phyloP scores from a whole-genome alignment of 2,888 invertebrate genomes.

The Amiota minor region DNA sequence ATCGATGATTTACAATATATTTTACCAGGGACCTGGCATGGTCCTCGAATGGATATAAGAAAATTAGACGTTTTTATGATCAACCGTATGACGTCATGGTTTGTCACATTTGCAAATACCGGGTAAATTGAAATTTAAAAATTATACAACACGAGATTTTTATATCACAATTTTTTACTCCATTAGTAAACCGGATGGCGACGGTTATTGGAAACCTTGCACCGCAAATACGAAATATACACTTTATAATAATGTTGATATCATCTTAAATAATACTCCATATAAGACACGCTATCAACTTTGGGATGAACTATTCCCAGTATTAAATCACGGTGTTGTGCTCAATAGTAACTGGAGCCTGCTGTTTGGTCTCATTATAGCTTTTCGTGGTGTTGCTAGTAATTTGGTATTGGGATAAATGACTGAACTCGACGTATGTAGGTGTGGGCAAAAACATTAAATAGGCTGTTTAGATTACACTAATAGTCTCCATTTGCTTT shows the following conservation, averaged over 20 bases:
- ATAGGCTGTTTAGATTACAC: conserved; percentile 65
- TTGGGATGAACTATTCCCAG: conserved; percentile 63
- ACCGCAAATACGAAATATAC: conserved; percentile 31
- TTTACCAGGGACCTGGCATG: conserved; percentile 55
- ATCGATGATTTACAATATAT: conserved; percentile 66
- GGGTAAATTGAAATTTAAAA: conserved; percentile 53
- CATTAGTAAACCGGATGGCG: conserved; percentile 28
- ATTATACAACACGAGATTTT: no score
- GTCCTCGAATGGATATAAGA: conserved; percentile 56
- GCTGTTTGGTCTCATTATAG: no score
- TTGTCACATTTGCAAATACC: conserved; percentile 69
- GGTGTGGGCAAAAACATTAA: conserved; percentile 8
- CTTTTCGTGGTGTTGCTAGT: no score
- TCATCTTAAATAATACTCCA: conserved; percentile 44
- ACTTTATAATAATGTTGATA: conserved; percentile 51
- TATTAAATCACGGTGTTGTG: conserved; percentile 1
- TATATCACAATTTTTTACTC: background rate
- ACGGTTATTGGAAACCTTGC: conserved; percentile 52
- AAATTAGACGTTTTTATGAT: conserved; percentile 72
- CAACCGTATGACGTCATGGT: conserved; percentile 70
- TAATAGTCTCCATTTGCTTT: conserved; percentile 62
- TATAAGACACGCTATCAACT: conserved; percentile 49
- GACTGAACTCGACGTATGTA: no score
- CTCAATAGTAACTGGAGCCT: no score
- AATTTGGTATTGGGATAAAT: no score